Evolutionary conservation across 2,888 invertebrate genomes (phyloP), one percentile per base, ranked within the genome.

Genomic region (Acanthoscelides obtectus): DNA sequence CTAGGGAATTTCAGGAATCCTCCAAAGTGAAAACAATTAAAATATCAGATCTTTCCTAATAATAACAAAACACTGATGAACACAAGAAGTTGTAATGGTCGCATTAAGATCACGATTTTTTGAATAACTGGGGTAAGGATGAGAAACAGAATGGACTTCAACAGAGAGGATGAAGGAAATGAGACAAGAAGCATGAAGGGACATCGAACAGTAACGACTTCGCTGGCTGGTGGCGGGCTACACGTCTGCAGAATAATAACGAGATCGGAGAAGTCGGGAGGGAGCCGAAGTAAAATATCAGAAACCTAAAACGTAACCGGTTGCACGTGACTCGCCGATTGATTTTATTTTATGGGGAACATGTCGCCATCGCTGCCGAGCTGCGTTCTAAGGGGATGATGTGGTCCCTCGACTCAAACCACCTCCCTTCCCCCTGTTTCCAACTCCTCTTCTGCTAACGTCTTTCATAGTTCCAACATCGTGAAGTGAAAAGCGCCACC

Each of bases 291-390:
- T 85, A 85, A 85, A 85, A 85, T 85, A 85, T 85, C 85, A 85
- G 83, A 85, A 84, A 85, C 84, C 84, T 83, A 85, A 85, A 85
- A 84, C 84, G 85, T 84, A 84, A 83, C 45, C 45, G 45, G 84
- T 77, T 81, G 85, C 84, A 84, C 85, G 85, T 85, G 85, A 85
- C 85, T 83, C 79, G 82, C 79, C 85, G 84, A 85, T 85, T 85
- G 85, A 85, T 85, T 85, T 85, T 84, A 84, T 84, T 85, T 84
- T 84, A 84, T 83, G 81, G 66, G 19, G 66, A 66, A 66, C 20
- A 66, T 66, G 66, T 66, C 21, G 8, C 66, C 20, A 12, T 64
- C 66, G 22, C 17, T 12, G 45, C 45, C 45, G n/a, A n/a, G n/a
- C n/a, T n/a, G n/a, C n/a, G 5, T 45, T 45, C 45, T n/a, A n/a